Percentiles rank a stretch among this genome's conserved stretches.
phyloP scores from a whole-genome alignment of 2,797 vertebrate species.

The Hemibagrus guttatus region DNA sequence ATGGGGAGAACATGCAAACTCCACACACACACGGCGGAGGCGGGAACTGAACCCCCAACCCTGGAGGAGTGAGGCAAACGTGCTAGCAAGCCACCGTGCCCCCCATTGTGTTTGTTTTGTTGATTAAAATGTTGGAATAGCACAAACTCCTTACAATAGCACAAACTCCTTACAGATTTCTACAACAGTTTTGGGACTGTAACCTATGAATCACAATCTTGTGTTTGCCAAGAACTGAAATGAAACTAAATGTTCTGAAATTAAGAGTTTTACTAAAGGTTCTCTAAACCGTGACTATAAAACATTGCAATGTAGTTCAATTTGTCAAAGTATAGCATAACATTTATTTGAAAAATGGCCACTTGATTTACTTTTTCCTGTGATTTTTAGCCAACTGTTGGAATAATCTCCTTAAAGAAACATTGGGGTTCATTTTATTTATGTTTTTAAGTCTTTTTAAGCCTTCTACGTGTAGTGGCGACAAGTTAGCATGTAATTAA shows the following conservation, averaged over 20 bases:
- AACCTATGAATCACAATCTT: slow-evolving; percentile 38
- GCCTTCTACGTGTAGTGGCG: background rate
- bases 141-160: slow-evolving; percentile 4
- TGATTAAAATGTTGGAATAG: slow-evolving; percentile 34
- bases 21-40: too few relatives aligned
- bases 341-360: background rate
- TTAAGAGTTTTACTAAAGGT: slow-evolving; percentile 33
- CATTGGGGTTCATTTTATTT: background rate
- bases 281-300: slow-evolving; percentile 22
- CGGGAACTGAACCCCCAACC: too few relatives aligned
- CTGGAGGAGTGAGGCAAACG: too few relatives aligned
- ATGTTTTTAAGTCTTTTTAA: background rate
- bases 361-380: background rate
- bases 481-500: background rate
- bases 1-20: too few relatives aligned
- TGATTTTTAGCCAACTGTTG: background rate
- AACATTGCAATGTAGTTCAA: background rate
- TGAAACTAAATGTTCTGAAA: slow-evolving; percentile 34
- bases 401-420: background rate
- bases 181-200: background rate
- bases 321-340: slow-evolving; percentile 15
- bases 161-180: background rate
- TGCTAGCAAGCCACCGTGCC: too few relatives aligned
- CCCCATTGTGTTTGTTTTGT: slow-evolving; percentile 22
- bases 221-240: slow-evolving; percentile 37